Conservation (phyloP, 2,888 invertebrate species). For the Euspilapteryx auroguttella region DNA sequence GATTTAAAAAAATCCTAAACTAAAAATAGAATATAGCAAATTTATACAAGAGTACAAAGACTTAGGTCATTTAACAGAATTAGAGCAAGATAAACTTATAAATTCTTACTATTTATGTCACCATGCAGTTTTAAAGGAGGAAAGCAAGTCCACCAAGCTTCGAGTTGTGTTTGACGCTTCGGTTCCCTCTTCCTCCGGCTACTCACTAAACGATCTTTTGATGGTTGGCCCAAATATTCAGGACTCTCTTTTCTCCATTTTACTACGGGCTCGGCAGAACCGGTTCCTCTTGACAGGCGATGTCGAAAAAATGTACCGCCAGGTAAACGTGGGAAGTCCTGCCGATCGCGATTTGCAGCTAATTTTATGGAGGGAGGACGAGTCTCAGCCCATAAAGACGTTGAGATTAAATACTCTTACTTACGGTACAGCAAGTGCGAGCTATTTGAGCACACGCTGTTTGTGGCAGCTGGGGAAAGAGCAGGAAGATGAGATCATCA, state of each 20-base stretch:
- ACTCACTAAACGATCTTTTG: slow-evolving; percentile 10
- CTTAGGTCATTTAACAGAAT: slow-evolving; percentile 7
- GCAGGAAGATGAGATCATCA: slow-evolving; percentile 6
- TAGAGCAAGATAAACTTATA: slow-evolving; percentile 1
- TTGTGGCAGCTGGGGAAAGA: too few species aligned
- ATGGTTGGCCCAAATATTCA: slow-evolving; percentile 13
- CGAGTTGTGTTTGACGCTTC: slow-evolving; percentile 12
- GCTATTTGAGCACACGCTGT: slow-evolving; percentile 9
- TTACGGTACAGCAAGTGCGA: slow-evolving; percentile 15
- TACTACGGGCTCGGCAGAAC: slow-evolving; percentile 10
- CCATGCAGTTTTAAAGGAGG: slow-evolving; percentile 9
- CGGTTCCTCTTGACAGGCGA: slow-evolving; percentile 11
- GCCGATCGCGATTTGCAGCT: slow-evolving; percentile 9
- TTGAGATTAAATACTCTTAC: slow-evolving; percentile 15
- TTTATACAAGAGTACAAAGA: slow-evolving; percentile 8
- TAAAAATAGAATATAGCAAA: slow-evolving; percentile 5
- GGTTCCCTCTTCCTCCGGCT: slow-evolving; percentile 10
- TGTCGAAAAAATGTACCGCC: slow-evolving; percentile 12
- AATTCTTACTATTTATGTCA: slow-evolving; percentile 10
- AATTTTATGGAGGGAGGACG: slow-evolving; percentile 10
- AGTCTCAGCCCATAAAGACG: slow-evolving; percentile 5
- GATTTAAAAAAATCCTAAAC: slow-evolving; percentile 3
- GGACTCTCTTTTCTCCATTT: slow-evolving; percentile 10
- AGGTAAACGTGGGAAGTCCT: slow-evolving; percentile 6
- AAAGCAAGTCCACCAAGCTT: slow-evolving; percentile 10